Evolutionary conservation across 2,888 invertebrate species (phyloP).

Genomic region (Nomada flava): DNA sequence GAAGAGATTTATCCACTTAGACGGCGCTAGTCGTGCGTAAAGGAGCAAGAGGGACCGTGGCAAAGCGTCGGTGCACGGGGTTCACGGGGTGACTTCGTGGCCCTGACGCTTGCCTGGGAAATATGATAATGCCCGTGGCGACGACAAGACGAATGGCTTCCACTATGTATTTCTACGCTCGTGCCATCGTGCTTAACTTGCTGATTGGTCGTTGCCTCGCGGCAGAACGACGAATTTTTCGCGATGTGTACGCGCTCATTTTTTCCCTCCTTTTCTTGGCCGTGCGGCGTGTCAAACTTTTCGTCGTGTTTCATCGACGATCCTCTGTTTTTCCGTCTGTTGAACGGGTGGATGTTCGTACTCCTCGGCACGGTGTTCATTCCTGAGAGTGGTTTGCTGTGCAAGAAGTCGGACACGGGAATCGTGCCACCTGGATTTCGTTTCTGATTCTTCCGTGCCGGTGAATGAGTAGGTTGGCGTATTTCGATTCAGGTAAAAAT

Average conservation of each 20-base stretch:
- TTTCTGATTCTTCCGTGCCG: slow-evolving; percentile 12
- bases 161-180: slow-evolving; percentile 65
- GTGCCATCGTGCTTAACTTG: slow-evolving; percentile 74
- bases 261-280: background rate
- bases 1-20: slow-evolving; percentile 78
- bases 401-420: slow-evolving; percentile 23
- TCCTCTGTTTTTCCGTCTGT: slow-evolving; percentile 59
- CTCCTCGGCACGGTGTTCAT: slow-evolving; percentile 61
- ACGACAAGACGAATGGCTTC: slow-evolving; percentile 78
- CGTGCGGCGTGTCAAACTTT: slow-evolving; percentile 47
- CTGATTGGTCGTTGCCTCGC: slow-evolving; percentile 76
- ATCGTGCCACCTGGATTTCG: slow-evolving; percentile 13
- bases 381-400: slow-evolving; percentile 52
- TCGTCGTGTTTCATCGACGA: slow-evolving; percentile 70
- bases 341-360: slow-evolving; percentile 25
- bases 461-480: slow-evolving; percentile 41
- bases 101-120: slow-evolving; percentile 71
- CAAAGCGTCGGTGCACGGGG: slow-evolving; percentile 31
- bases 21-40: slow-evolving; percentile 68
- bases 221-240: slow-evolving; percentile 72
- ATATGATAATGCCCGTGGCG: slow-evolving; percentile 79
- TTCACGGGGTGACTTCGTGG: slow-evolving; percentile 55
- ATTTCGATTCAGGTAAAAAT: slow-evolving; percentile 23
- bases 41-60: slow-evolving; percentile 57
- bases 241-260: slow-evolving; percentile 51